phyloP scores from a whole-genome alignment of 1,140 invertebrate genomes.

The Schlechtendalia chinensis region DNA sequence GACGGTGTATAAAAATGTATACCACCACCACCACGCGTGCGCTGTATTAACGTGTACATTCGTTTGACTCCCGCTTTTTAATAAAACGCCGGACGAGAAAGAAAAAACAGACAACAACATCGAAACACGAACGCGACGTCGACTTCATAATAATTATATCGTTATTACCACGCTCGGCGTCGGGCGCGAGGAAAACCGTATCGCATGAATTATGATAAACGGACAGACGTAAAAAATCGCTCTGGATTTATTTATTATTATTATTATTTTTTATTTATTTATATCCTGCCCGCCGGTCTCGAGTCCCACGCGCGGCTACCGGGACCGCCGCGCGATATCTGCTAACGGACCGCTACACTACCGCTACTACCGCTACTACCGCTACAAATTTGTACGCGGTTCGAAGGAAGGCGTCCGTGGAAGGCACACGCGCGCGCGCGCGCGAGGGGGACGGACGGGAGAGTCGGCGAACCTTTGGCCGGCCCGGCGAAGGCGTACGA shows the following conservation, averaged over 20 bases:
- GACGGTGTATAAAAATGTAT: background rate
- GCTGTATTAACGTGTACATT: too few relatives aligned
- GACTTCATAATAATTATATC: background rate
- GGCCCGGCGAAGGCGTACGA: too few relatives aligned
- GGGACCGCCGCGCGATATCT: background rate
- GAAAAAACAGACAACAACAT: too few relatives aligned
- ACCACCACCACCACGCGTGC: too few relatives aligned
- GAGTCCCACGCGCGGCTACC: background rate
- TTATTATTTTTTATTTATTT: too few relatives aligned
- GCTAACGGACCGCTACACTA: background rate
- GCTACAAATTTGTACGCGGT: background rate
- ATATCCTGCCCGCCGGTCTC: too few relatives aligned
- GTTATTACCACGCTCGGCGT: background rate
- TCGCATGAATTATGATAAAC: too few relatives aligned
- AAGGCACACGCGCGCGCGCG: background rate
- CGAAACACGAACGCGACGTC: too few relatives aligned
- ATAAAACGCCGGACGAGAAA: too few relatives aligned
- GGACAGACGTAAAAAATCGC: background rate
- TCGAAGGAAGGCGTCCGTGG: constrained; percentile 1
- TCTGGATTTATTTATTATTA: background rate
- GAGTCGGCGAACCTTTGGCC: background rate
- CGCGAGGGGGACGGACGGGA: background rate
- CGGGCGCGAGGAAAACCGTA: background rate
- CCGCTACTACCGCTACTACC: background rate
- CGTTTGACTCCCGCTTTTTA: too few relatives aligned